Evolutionary conservation across 2,113 vertebrate genomes (phyloP).

Genomic region (Anthoscopus minutus): DNA sequence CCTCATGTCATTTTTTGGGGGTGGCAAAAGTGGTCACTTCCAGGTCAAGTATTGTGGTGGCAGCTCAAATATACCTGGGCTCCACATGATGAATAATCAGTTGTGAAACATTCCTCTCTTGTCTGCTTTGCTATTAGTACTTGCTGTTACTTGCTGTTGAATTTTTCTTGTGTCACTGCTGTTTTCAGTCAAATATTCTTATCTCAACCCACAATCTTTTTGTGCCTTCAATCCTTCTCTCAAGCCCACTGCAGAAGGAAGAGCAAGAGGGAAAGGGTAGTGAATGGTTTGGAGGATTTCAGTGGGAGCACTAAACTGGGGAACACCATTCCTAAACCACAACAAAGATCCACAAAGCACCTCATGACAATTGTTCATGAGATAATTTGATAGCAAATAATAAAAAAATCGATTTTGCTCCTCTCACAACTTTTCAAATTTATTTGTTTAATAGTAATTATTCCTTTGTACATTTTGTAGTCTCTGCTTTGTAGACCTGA

Average conservation of each 20-base stretch:
- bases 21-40: background rate
- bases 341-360: background rate
- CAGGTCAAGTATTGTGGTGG: background rate
- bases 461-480: background rate
- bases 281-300: background rate
- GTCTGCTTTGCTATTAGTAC: accelerated
- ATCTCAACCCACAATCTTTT: background rate
- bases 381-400: background rate
- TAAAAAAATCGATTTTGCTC: background rate
- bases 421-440: accelerated
- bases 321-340: background rate
- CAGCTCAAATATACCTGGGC: background rate
- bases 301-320: background rate
- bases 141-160: background rate
- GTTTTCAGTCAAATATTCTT: background rate
- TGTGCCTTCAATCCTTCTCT: background rate
- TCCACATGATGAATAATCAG: too few species aligned
- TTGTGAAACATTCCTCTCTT: background rate
- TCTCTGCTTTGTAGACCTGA: background rate
- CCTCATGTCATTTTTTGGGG: accelerated
- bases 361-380: background rate
- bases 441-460: background rate
- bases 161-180: background rate
- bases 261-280: too few species aligned
- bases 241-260: background rate